Percentiles rank a stretch among this genome's conserved stretches.
Evolutionary conservation across 2,797 vertebrate genomes (phyloP).

Genomic region (Myotis myotis): DNA sequence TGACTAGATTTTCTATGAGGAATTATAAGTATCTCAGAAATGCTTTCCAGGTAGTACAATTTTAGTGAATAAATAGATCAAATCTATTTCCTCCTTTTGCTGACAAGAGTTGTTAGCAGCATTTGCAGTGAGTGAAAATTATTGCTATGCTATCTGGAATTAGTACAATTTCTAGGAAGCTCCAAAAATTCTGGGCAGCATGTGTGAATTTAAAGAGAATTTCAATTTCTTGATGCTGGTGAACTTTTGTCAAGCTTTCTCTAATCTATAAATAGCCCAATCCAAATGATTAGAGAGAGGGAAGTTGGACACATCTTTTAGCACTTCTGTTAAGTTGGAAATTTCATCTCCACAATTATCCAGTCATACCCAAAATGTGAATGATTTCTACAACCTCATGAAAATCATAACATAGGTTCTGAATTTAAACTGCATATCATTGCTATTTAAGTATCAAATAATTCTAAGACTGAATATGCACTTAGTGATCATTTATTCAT

Average conservation of each 20-base stretch:
- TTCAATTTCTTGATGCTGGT: slow-evolving; percentile 34
- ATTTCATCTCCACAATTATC: not conserved
- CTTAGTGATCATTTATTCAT: not conserved
- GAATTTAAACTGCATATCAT: not conserved
- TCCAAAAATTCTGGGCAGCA: slow-evolving; percentile 33
- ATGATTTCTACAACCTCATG: not conserved
- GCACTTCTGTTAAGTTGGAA: not conserved
- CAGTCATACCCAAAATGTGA: not conserved
- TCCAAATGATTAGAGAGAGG: slow-evolving; percentile 4
- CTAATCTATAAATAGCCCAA: not conserved
- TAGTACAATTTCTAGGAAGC: slow-evolving; percentile 54
- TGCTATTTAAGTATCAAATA: not conserved
- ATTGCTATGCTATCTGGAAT: slow-evolving; percentile 50
- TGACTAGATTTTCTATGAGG: slow-evolving; percentile 16
- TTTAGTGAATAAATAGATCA: slow-evolving; percentile 59
- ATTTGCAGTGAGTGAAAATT: slow-evolving; percentile 46
- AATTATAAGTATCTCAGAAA: slow-evolving; percentile 8
- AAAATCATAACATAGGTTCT: not conserved
- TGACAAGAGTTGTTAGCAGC: slow-evolving; percentile 55
- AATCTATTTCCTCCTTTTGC: slow-evolving; percentile 42
- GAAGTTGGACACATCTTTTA: not conserved
- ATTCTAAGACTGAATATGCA: not conserved
- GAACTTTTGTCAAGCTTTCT: not conserved
- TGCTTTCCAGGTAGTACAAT: slow-evolving; percentile 21
- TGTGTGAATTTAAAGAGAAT: slow-evolving; percentile 9